Evolutionary conservation across 53 echinoderm and acorn worm genomes (phyloP).

Genomic region (Apostichopus leukothele): DNA sequence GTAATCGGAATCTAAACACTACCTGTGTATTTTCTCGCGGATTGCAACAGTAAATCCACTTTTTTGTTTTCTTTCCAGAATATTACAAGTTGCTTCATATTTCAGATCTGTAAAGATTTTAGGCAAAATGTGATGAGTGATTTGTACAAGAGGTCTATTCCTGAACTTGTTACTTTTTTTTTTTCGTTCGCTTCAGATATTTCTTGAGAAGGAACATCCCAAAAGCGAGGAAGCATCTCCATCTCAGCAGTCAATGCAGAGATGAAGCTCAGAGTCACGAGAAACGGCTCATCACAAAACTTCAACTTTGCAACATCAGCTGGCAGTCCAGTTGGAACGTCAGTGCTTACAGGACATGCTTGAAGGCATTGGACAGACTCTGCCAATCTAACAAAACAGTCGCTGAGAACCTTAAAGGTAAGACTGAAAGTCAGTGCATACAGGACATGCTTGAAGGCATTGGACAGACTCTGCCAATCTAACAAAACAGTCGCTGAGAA

Average conservation of each 20-base stretch:
- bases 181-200: slow-evolving; percentile 42
- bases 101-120: too few relatives aligned
- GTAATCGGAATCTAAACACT: too few relatives aligned
- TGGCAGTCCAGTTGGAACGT: slow-evolving; percentile 92
- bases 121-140: too few relatives aligned
- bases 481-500: slow-evolving; percentile 66
- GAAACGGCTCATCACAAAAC: slow-evolving; percentile 54
- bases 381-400: slow-evolving; percentile 56
- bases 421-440: not conserved
- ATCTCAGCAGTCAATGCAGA: slow-evolving; percentile 66
- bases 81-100: too few relatives aligned
- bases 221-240: slow-evolving; percentile 56
- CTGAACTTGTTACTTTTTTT: too few relatives aligned
- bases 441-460: not conserved
- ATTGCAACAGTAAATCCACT: too few relatives aligned
- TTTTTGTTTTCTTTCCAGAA: too few relatives aligned
- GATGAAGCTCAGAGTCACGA: slow-evolving; percentile 66
- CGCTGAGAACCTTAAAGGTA: slow-evolving; percentile 76
- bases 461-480: slow-evolving; percentile 33
- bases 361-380: slow-evolving; percentile 60
- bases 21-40: too few relatives aligned
- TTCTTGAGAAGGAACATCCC: slow-evolving; percentile 74
- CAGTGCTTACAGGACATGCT: slow-evolving; percentile 64
- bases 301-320: slow-evolving; percentile 62
- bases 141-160: too few relatives aligned